Conservation (phyloP, 2,888 invertebrate genomes). For the Allophyes oxyacanthae region DNA sequence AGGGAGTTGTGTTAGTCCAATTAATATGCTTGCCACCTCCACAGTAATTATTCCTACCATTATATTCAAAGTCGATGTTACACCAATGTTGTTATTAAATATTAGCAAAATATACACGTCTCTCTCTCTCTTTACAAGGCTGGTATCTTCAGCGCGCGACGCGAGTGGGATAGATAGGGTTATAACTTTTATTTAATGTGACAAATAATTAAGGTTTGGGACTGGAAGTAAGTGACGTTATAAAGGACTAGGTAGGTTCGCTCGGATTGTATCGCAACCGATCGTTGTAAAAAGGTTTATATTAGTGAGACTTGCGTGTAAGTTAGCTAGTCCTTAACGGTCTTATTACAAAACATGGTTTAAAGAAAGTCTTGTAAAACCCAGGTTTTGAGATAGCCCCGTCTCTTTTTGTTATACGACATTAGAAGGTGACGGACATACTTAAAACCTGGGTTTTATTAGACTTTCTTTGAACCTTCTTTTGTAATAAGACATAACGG, state of each 20-base stretch:
- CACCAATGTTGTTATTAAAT: conserved; percentile 51
- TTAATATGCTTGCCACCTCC: conserved; percentile 16
- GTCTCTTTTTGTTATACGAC: no score
- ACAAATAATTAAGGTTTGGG: conserved; percentile 49
- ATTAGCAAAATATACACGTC: conserved; percentile 58
- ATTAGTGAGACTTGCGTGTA: conserved; percentile 34
- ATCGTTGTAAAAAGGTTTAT: conserved; percentile 22
- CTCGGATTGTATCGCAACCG: conserved; percentile 6
- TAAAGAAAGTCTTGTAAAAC: no score
- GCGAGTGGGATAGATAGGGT: conserved; percentile 25
- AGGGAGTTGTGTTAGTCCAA: no score
- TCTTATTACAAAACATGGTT: no score
- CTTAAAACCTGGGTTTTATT: no score
- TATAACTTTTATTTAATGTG: conserved; percentile 31
- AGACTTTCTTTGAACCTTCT: no score
- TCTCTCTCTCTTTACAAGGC: conserved; percentile 35
- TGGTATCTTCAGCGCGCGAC: conserved; percentile 47
- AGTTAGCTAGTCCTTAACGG: conserved; percentile 44
- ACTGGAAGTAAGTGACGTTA: conserved; percentile 45
- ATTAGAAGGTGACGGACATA: no score
- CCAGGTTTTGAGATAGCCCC: no score
- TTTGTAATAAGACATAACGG: no score
- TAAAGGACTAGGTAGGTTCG: conserved; percentile 39
- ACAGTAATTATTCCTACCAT: conserved; percentile 36
- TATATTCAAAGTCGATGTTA: conserved; percentile 48